Evolutionary conservation across 2,888 invertebrate genomes (phyloP).

Genomic region (Heliconius cydno): DNA sequence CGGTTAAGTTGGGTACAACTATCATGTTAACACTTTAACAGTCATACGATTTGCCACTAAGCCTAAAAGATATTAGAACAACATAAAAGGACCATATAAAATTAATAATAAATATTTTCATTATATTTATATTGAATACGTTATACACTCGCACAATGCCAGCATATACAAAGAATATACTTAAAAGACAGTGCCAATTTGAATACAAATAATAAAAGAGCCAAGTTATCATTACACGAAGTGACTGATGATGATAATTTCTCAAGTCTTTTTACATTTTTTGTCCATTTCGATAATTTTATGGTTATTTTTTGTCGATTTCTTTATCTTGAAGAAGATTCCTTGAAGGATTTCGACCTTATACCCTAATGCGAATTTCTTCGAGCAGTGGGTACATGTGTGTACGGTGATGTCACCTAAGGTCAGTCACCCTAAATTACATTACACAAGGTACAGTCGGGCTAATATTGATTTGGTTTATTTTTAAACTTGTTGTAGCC

Average conservation of each 20-base stretch:
- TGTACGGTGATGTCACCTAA: constrained; percentile 49
- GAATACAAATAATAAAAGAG: constrained; percentile 6
- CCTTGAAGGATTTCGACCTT: constrained; percentile 41
- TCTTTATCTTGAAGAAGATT: constrained; percentile 40
- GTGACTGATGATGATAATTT: constrained; percentile 24
- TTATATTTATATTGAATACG: not conserved
- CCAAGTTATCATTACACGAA: constrained; percentile 11
- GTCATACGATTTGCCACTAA: not conserved
- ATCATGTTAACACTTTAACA: not conserved
- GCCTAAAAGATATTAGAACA: not conserved
- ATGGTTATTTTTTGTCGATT: constrained; percentile 30
- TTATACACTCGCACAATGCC: not conserved
- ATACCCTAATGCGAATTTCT: constrained; percentile 41
- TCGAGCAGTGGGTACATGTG: constrained; percentile 27
- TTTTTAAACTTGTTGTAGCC: not conserved
- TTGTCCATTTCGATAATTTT: constrained; percentile 24
- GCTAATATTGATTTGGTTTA: constrained; percentile 37
- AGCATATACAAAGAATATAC: not conserved
- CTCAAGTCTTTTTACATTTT: constrained; percentile 9
- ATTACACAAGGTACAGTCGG: constrained; percentile 49
- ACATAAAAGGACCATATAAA: not conserved
- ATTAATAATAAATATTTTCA: not conserved
- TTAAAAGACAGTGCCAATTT: constrained; percentile 15
- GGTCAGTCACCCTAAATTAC: constrained; percentile 52
- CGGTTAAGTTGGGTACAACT: not conserved